Conservation (phyloP, 2,113 vertebrate genomes). For the Cynopterus brachyotis region DNA sequence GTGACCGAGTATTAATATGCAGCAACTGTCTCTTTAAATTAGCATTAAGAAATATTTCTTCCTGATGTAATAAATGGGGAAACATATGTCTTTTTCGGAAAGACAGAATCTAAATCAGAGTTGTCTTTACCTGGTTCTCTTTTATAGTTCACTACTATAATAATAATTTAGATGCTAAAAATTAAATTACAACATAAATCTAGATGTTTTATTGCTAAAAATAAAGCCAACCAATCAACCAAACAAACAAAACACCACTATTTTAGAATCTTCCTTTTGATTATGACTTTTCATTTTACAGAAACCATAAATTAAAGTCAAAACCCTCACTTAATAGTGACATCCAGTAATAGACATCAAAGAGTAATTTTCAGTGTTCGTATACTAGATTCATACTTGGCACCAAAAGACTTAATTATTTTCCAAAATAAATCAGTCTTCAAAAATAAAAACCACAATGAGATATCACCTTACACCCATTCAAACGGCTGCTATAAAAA, state of each 20-base stretch:
- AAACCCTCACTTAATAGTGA: background rate
- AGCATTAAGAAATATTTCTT: slow-evolving; percentile 79
- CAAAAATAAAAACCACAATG: background rate
- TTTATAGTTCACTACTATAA: background rate
- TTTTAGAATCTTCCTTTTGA: background rate
- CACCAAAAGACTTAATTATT: background rate
- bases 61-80: slow-evolving; percentile 80
- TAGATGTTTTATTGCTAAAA: background rate
- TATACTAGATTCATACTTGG: background rate
- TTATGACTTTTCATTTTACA: background rate
- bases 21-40: slow-evolving; percentile 84
- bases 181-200: background rate
- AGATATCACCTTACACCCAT: background rate
- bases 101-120: background rate
- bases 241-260: background rate
- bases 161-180: background rate
- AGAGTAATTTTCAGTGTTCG: background rate
- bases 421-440: background rate
- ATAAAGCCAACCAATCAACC: background rate
- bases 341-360: background rate
- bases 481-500: background rate
- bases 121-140: rapidly evolving
- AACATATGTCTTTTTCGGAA: background rate
- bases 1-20: slow-evolving; percentile 83
- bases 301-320: background rate